These are phyloP conservation scores for Leptopilina drosophilae DNA, from an alignment of 2,888 invertebrate species.

Conservation along the genomic window DNA sequence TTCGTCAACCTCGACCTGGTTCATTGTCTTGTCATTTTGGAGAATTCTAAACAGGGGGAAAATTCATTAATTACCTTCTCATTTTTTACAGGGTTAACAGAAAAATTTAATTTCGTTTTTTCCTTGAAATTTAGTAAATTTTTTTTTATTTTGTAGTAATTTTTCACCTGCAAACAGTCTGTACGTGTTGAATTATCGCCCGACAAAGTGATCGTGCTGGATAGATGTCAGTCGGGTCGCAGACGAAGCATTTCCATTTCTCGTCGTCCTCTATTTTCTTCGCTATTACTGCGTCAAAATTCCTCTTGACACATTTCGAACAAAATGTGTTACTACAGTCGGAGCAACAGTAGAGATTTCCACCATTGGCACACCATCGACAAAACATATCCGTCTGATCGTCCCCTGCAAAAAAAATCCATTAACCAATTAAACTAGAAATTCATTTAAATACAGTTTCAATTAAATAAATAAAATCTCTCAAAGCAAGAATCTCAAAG, in stretches of 20 bases:
- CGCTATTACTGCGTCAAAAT: constrained; percentile 83
- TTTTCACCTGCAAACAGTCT: constrained; percentile 68
- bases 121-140: neutral
- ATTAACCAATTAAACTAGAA: neutral
- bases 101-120: constrained; percentile 3
- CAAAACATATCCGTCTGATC: constrained; percentile 91
- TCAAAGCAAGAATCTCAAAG: too few species aligned
- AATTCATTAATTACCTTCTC: neutral
- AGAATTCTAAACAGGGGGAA: constrained; percentile 63
- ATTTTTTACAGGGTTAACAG: too few species aligned
- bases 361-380: constrained; percentile 90
- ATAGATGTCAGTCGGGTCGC: constrained; percentile 83
- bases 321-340: constrained; percentile 80
- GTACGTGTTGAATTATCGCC: constrained; percentile 83
- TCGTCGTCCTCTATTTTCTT: constrained; percentile 86
- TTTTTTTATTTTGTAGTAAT: too few species aligned
- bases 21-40: constrained; percentile 62
- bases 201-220: constrained; percentile 84
- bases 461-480: too few species aligned
- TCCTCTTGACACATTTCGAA: constrained; percentile 86
- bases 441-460: neutral
- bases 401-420: constrained; percentile 78
- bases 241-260: constrained; percentile 89
- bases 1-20: constrained; percentile 63
- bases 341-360: constrained; percentile 88